Conservation (phyloP, 2,113 vertebrate genomes). For the Callocephalon fimbriatum region DNA sequence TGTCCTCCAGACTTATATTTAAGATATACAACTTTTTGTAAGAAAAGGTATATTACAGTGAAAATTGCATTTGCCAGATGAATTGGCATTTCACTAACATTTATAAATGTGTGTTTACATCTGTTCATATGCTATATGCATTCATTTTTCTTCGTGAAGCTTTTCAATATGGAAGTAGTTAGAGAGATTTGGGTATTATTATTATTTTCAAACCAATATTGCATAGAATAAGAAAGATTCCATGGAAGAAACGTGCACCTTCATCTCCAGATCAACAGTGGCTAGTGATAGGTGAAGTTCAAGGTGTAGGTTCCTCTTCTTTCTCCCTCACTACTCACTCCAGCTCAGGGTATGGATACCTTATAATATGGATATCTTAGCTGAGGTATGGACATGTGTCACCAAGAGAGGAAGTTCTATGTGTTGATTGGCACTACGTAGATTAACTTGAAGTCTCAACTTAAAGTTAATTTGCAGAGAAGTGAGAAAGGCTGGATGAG, state of each 20-base stretch:
- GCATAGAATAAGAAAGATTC: not conserved
- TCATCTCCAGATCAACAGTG: not conserved
- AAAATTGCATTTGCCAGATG: not conserved
- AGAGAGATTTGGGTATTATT: not conserved
- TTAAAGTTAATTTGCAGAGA: not conserved
- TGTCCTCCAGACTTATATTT: not conserved
- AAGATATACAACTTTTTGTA: not conserved
- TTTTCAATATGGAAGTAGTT: not conserved
- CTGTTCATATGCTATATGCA: not conserved
- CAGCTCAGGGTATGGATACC: not conserved
- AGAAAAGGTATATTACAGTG: not conserved
- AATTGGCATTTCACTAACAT: not conserved
- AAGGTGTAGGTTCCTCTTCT: not conserved
- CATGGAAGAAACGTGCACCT: not conserved
- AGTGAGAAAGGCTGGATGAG: not conserved
- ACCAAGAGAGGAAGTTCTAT: fast-evolving
- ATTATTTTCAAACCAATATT: not conserved
- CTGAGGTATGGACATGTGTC: not conserved
- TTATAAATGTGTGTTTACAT: not conserved
- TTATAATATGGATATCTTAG: not conserved
- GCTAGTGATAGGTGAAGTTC: not conserved
- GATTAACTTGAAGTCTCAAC: not conserved
- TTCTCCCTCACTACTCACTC: not conserved
- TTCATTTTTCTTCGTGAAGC: not conserved
- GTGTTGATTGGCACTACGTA: not conserved